Evolutionary conservation across 2,888 invertebrate species (phyloP), one percentile per base, ranked within the genome.

Genomic region (Dioctria rufipes): DNA sequence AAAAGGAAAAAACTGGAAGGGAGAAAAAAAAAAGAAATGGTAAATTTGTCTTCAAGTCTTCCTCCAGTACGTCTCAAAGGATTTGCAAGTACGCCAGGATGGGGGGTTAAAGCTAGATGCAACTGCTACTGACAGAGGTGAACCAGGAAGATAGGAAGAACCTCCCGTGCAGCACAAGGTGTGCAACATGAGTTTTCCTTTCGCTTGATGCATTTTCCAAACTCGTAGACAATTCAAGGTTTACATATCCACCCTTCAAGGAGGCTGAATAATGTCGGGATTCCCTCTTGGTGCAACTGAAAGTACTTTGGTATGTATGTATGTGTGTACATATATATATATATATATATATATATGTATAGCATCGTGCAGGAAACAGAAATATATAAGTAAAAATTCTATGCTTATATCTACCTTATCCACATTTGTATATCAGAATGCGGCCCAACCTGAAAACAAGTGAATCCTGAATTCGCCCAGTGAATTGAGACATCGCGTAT

Each of bases 1-100:
- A 78, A 78, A 49, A 37, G 37, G 43, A 66, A 51, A 75, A 75
- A 78, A 78, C 9, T 42, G 13, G 11, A n/a, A 54, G 37, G 54
- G 11, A 51, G 25, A 25, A 25, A 25, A 25, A 25, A 66, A 78
- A 66, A 82, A 82, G 73, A 81, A 80, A 82, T 82, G 78, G 82
- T 81, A 82, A 81, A 81, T 82, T 82, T 82, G 82, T 82, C 82
- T 82, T 81, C 79, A 81, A 82, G 82, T 82, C 80, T 80, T 80
- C 67, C 79, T 73, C 61, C 75, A 77, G 80, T 79, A 78, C 65
- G 51, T 80, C 81, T 80, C 81, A 83, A 83, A 83, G 77, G 80
- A 81, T 80, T 80, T 78, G 78, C 43, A 54, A 65, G 71, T 63
- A 69, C 9, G 69, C 2, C 25, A 25, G 25, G 2, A 1, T 25